Evolutionary conservation across 2,797 vertebrate species (phyloP).

Genomic region (Intellagama lesueurii): DNA sequence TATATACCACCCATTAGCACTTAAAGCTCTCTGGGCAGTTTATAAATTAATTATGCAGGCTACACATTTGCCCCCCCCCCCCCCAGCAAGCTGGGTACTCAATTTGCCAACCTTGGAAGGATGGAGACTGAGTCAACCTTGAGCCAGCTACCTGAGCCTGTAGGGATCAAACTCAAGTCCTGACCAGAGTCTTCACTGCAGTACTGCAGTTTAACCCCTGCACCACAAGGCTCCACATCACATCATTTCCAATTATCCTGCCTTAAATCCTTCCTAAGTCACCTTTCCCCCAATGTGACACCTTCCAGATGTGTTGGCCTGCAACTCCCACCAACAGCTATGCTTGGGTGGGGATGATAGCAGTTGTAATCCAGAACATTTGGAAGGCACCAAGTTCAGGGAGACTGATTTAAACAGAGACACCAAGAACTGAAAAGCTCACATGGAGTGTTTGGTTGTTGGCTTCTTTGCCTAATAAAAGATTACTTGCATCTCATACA

Average conservation of each 20-base stretch:
- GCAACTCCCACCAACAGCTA: neutral
- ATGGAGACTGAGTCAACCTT: no score
- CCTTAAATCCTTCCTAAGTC: neutral
- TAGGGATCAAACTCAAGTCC: no score
- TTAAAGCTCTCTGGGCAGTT: no score
- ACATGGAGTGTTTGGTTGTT: neutral
- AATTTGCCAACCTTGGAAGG: no score
- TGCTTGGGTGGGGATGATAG: neutral
- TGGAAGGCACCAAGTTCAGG: neutral
- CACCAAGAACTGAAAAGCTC: neutral
- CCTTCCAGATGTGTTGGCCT: neutral
- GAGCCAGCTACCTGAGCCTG: no score
- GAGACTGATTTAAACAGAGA: neutral
- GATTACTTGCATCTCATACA: neutral
- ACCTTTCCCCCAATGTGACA: neutral
- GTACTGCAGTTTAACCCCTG: no score
- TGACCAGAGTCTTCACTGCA: no score
- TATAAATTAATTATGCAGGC: no score
- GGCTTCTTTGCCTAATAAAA: neutral
- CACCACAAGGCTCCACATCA: no score
- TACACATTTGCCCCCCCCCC: no score
- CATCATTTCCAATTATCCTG: neutral
- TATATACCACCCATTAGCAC: no score
- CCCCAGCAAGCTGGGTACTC: no score
- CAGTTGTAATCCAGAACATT: neutral